Conservation (phyloP, 1,140 invertebrate species). For the Hydropsyche tenuis region DNA sequence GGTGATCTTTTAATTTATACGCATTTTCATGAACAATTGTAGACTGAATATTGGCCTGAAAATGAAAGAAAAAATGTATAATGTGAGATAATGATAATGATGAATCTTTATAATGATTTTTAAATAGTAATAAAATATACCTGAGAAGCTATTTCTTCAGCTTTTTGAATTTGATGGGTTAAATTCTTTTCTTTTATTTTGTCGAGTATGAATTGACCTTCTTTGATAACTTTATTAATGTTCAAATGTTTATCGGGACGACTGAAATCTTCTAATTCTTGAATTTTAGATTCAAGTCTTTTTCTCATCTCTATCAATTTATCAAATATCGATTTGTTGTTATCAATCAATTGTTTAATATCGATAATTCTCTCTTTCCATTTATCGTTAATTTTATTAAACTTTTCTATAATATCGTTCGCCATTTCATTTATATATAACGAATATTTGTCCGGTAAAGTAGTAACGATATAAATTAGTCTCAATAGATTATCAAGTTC, state of each 20-base stretch:
- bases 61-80: slow-evolving; percentile 4
- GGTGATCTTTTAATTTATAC: slow-evolving; percentile 60
- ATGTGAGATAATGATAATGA: not conserved
- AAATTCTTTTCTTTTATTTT: slow-evolving; percentile 65
- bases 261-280: slow-evolving; percentile 62
- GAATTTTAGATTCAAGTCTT: slow-evolving; percentile 54
- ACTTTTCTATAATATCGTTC: slow-evolving; percentile 12
- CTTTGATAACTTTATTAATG: slow-evolving; percentile 65
- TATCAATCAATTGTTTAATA: slow-evolving; percentile 42
- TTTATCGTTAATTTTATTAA: not conserved
- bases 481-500: slow-evolving; percentile 19
- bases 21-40: slow-evolving; percentile 52
- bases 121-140: slow-evolving; percentile 51
- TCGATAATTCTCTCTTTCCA: slow-evolving; percentile 41
- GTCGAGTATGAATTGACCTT: slow-evolving; percentile 65
- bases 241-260: slow-evolving; percentile 65
- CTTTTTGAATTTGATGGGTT: slow-evolving; percentile 56
- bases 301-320: slow-evolving; percentile 43
- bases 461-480: slow-evolving; percentile 29
- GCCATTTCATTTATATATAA: slow-evolving; percentile 23
- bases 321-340: slow-evolving; percentile 46
- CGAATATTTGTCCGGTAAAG: slow-evolving; percentile 39
- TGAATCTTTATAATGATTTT: not conserved
- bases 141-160: slow-evolving; percentile 61
- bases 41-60: slow-evolving; percentile 12